phyloP scores from a whole-genome alignment of 2,888 invertebrate genomes.

The Eristalinus sepulchralis region DNA sequence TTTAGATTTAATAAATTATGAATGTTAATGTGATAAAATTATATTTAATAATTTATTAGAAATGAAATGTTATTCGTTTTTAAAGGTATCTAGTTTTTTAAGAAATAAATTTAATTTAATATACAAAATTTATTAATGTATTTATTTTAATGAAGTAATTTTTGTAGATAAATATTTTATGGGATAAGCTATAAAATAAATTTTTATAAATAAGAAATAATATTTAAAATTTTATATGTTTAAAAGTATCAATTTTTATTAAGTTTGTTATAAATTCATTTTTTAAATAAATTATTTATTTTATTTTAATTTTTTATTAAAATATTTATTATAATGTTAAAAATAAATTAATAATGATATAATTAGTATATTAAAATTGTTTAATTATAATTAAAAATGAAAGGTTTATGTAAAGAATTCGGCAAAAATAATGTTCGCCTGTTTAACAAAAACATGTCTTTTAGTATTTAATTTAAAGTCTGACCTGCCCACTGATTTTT shows the following conservation, averaged over 20 bases:
- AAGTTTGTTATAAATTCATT: slow-evolving; percentile 82
- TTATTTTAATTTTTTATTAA: slow-evolving; percentile 80
- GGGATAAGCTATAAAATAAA: slow-evolving; percentile 85
- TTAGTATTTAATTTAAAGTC: slow-evolving; percentile 84
- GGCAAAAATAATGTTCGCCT: slow-evolving; percentile 85
- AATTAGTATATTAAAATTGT: slow-evolving; percentile 82
- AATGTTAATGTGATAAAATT: slow-evolving; percentile 83
- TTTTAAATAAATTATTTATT: slow-evolving; percentile 81
- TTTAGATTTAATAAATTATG: slow-evolving; percentile 84
- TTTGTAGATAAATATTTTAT: slow-evolving; percentile 82
- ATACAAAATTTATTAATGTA: slow-evolving; percentile 74
- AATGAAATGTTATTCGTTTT: slow-evolving; percentile 86
- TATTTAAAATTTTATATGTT: slow-evolving; percentile 82
- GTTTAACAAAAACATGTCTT: slow-evolving; percentile 91
- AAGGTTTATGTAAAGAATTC: slow-evolving; percentile 84
- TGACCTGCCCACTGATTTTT: slow-evolving; percentile 86
- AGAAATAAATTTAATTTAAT: slow-evolving; percentile 76
- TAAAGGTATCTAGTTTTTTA: too few relatives aligned
- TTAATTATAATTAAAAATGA: slow-evolving; percentile 74
- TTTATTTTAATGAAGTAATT: slow-evolving; percentile 77
- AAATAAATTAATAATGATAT: slow-evolving; percentile 83
- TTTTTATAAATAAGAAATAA: slow-evolving; percentile 81
- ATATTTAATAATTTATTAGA: slow-evolving; percentile 84
- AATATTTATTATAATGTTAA: slow-evolving; percentile 79
- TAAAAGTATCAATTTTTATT: slow-evolving; percentile 83